Evolutionary conservation across 2,113 vertebrate genomes (phyloP), one percentile per base, ranked within the genome.

Genomic region (Spermophilus dauricus): DNA sequence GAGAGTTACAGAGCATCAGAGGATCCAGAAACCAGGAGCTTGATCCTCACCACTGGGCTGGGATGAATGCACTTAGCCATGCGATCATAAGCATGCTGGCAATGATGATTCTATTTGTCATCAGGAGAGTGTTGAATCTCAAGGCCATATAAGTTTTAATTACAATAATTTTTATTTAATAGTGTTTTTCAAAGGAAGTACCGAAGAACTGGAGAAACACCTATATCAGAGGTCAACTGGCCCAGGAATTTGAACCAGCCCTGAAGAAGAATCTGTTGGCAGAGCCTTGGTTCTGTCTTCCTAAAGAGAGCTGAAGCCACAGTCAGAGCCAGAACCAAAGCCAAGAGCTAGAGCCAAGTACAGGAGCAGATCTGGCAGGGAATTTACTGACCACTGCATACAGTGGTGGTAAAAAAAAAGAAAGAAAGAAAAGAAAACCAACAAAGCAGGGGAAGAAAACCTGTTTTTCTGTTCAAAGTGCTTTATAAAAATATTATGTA

Each of bases 401-500:
- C 2, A 51, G 70, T 30, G 28, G 56, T 39, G 14, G 48, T 32
- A 39, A 30, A 45, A 45, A 30, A 45, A 45, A 42, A 7, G 45
- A 56, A 81, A 14, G 4, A 7, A 82, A 80, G 86, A 51, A 56
- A 81, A 16, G 4, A 7, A 82, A 84, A 34, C 30, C 34, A 70
- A 67, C 34, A 91, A 48, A 86, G 65, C 26, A 63, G 63, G 28
- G 72, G 32, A 67, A 32, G 11, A 37, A 17, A 48, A 30, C 16
- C 11, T 63, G 22, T 67, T 81, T 63, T 85, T 86, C 45, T 45
- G 28, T 83, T 84, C 58, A 65, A 84, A 67, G 69, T 81, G 84
- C 97, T 78, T 67, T 91, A 67, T 67, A 26, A 80, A 97, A 65
- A 56, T 53, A 56, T 39, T 32, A 73, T 39, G 67, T 63, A 6